Conservation (phyloP, 2,113 vertebrate species). For the Chaetops frenatus region DNA sequence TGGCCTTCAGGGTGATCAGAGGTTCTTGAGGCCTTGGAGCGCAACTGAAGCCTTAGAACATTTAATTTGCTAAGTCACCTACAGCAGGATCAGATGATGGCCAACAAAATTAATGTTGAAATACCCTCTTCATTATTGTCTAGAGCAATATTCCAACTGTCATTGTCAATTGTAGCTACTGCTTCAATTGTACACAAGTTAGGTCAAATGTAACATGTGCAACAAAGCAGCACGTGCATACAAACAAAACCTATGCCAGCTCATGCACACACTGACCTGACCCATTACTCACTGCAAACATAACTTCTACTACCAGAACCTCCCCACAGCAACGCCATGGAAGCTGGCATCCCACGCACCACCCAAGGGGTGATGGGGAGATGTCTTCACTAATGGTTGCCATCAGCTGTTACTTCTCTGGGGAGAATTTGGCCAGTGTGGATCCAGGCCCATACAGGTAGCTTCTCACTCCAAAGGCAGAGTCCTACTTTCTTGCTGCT, state of each 20-base stretch:
- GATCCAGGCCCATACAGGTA: neutral
- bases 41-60: neutral
- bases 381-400: neutral
- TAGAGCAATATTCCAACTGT: neutral
- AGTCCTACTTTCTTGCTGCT: neutral
- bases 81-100: neutral
- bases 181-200: neutral
- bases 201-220: neutral
- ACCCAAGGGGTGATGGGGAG: too few species aligned
- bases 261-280: neutral
- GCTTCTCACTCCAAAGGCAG: neutral
- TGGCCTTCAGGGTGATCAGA: neutral
- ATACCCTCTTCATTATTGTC: neutral
- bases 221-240: rapidly evolving
- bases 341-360: neutral
- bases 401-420: neutral
- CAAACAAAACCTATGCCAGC: neutral
- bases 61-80: neutral
- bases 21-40: neutral
- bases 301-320: neutral
- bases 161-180: neutral
- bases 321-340: neutral
- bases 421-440: rapidly evolving
- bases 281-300: neutral
- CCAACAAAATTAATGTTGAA: neutral